Evolutionary conservation across 2,797 vertebrate genomes (phyloP), one percentile per base, ranked within the genome.

Genomic region (Hydrolagus colliei): DNA sequence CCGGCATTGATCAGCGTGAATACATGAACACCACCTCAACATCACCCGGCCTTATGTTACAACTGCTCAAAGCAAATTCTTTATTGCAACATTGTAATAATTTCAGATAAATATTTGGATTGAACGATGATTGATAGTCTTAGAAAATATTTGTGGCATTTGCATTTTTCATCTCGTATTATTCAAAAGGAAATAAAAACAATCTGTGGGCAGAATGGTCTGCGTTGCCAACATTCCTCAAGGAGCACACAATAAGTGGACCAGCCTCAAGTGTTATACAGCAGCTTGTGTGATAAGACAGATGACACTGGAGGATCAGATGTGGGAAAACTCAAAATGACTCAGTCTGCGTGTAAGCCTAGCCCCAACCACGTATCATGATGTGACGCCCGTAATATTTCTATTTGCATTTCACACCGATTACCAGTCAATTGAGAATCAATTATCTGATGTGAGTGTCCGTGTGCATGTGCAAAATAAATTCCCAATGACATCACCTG

Each of bases 131-230:
- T 71, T 84, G 78, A 52, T 52, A 12, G 18, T 52, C 61, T 84
- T 63, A 84, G 65, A 71, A 84, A 84, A 84, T 71, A 82, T 84
- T 35, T 71, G 32, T 84, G 32, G 65, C 32, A 52, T 84, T 68
- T 82, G 27, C 16, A 82, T 82, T 84, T 84, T 84, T 68, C 79
- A 71, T 84, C 65, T 18, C 71, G 18, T 71, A 8, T 20, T 71
- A 71, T 10, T 84, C 32, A 52, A 84, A 71, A 35, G 65, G 65
- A 71, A 71, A 71, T 84, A 41, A 41, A 84, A 84, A n/a, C 0
- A 71, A 41, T 10, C 65, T 84, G 79, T 41, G 65, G 32, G 62
- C 22, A 32, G 62, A 67, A 80, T 8, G 63, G 77, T 65, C 12
- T 62, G 62, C 27, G 27, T 77, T 80, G 22, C 22, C 78, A 71